Conservation (phyloP, 2,888 invertebrate species). For the Nephrotoma guestfalica region DNA sequence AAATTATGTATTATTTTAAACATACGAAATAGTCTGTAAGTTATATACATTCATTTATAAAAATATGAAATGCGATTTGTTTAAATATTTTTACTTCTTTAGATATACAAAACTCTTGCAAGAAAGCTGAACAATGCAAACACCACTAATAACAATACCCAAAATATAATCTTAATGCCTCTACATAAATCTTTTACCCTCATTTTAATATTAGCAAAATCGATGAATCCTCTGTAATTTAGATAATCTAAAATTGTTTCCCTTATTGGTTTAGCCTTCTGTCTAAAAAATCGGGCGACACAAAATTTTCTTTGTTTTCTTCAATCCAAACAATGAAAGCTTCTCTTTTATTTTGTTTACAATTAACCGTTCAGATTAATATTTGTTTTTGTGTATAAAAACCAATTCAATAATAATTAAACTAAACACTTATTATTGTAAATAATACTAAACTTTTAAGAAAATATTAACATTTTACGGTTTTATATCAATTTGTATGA, state of each 20-base stretch:
- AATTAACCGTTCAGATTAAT: not conserved
- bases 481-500: not conserved
- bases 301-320: not conserved
- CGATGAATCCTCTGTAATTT: not conserved
- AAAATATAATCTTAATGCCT: not conserved
- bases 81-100: not conserved
- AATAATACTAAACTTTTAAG: not conserved
- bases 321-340: not conserved
- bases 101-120: conserved; percentile 9
- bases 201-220: not conserved
- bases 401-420: not conserved
- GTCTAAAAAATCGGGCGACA: not conserved
- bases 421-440: not conserved
- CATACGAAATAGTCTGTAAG: not conserved
- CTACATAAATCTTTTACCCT: not conserved
- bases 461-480: not conserved
- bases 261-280: not conserved
- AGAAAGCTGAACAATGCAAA: conserved; percentile 10
- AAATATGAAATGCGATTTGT: not conserved
- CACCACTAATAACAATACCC: conserved; percentile 7
- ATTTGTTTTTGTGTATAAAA: not conserved
- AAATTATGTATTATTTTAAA: not conserved
- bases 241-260: not conserved
- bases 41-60: not conserved
- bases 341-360: not conserved